Percentiles rank a stretch among this genome's conserved stretches.
Conservation (phyloP, 2,113 vertebrate species). For the Bubo scandiacus region DNA sequence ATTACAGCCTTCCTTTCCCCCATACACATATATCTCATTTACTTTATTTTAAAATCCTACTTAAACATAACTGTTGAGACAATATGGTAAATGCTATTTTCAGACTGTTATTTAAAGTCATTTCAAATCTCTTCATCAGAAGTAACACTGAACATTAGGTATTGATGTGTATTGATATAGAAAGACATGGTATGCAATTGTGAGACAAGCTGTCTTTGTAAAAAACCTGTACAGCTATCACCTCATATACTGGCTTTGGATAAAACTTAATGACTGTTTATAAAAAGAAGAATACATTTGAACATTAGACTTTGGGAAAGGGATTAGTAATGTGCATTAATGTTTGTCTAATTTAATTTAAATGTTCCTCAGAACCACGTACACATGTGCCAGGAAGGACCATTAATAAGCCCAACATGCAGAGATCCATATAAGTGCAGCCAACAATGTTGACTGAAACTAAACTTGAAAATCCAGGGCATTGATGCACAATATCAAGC, state of each 20-base stretch:
- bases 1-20: neutral
- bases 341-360: slow-evolving; percentile 79
- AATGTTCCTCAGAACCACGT: slow-evolving; percentile 73
- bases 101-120: neutral
- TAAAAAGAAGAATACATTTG: slow-evolving; percentile 66
- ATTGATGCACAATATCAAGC: slow-evolving; percentile 82
- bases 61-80: neutral
- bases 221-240: slow-evolving; percentile 37
- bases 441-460: slow-evolving; percentile 79
- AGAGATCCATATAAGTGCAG: slow-evolving; percentile 77
- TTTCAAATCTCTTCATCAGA: neutral
- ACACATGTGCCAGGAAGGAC: slow-evolving; percentile 71
- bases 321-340: slow-evolving; percentile 75
- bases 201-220: neutral
- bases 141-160: neutral
- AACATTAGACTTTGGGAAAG: slow-evolving; percentile 76
- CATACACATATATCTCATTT: neutral
- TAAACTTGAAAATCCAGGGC: slow-evolving; percentile 82
- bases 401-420: slow-evolving; percentile 79
- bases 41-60: neutral
- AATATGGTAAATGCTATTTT: neutral
- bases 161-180: neutral
- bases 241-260: slow-evolving; percentile 40
- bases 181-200: neutral
- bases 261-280: slow-evolving; percentile 71